A percentile compares a stretch with the other conserved stretches of the same genome.
phyloP scores from a whole-genome alignment of 2,888 invertebrate genomes.

The Ormyrus nitidulus region DNA sequence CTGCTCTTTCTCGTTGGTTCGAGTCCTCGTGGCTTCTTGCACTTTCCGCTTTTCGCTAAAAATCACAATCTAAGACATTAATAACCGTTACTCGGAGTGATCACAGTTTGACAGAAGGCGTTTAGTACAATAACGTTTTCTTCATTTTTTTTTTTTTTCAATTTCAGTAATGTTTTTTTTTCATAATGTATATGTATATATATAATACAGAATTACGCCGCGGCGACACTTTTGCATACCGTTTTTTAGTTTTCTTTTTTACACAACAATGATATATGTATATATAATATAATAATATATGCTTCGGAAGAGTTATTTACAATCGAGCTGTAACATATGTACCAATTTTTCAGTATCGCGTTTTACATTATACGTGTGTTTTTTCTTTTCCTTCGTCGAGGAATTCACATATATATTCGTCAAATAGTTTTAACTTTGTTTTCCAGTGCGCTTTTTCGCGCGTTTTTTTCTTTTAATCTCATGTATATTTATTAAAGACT shows the following conservation, averaged over 20 bases:
- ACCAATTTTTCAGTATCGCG: background rate
- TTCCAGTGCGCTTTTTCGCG: background rate
- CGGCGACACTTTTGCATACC: slow-evolving; percentile 1
- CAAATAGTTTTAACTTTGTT: background rate
- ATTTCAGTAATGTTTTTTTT: slow-evolving; percentile 16
- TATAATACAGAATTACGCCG: slow-evolving; percentile 36
- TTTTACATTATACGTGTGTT: background rate
- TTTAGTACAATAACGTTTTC: slow-evolving; percentile 61
- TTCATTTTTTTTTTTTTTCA: slow-evolving; percentile 12
- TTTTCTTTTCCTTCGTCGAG: slow-evolving; percentile 5
- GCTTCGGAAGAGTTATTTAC: slow-evolving; percentile 49
- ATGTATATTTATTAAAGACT: slow-evolving; percentile 4
- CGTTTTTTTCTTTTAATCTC: background rate
- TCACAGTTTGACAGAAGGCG: slow-evolving; percentile 74
- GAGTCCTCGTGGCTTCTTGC: slow-evolving; percentile 24
- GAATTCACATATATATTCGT: background rate
- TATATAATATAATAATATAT: slow-evolving; percentile 43
- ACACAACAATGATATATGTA: slow-evolving; percentile 43
- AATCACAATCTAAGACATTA: slow-evolving; percentile 53
- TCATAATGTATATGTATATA: slow-evolving; percentile 15
- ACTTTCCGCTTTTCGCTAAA: slow-evolving; percentile 33
- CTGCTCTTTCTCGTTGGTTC: background rate
- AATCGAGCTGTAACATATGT: slow-evolving; percentile 16
- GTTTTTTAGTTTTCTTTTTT: slow-evolving; percentile 20
- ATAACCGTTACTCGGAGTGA: slow-evolving; percentile 66